A percentile compares a stretch with the other conserved stretches of the same genome.
Evolutionary conservation across 2,888 invertebrate species (phyloP).

Genomic region (Eupithecia insigniata): DNA sequence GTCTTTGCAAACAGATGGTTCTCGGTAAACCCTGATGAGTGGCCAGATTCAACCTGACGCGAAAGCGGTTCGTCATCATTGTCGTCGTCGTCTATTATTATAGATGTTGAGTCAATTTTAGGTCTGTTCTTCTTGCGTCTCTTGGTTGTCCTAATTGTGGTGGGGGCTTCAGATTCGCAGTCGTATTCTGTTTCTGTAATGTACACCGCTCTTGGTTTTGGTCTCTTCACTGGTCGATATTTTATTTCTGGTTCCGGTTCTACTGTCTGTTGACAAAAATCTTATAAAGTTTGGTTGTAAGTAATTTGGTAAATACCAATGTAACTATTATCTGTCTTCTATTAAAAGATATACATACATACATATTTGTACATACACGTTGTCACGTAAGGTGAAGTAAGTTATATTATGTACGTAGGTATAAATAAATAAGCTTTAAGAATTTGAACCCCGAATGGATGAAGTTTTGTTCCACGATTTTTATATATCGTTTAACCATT

Average conservation of each 20-base stretch:
- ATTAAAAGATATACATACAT: too few species aligned
- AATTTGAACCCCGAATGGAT: too few species aligned
- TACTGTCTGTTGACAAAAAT: background rate
- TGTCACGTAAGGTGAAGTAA: too few species aligned
- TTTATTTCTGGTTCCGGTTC: background rate
- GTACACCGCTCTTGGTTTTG: background rate
- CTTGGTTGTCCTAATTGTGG: background rate
- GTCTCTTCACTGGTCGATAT: conserved; percentile 1
- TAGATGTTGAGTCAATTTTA: background rate
- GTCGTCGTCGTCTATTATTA: background rate
- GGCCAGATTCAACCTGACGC: background rate
- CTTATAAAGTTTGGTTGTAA: background rate
- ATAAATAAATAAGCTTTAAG: too few species aligned
- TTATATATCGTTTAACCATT: too few species aligned
- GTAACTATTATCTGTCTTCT: too few species aligned
- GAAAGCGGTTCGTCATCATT: background rate
- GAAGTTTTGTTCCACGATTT: too few species aligned
- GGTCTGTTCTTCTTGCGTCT: background rate
- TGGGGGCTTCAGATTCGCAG: background rate
- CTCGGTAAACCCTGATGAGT: conserved; percentile 6
- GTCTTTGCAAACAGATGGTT: conserved; percentile 46
- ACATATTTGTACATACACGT: too few species aligned
- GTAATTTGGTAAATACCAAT: background rate
- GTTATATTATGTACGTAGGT: too few species aligned
- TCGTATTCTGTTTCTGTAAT: background rate